phyloP scores from a whole-genome alignment of 2,888 invertebrate genomes.

The Cheilosia urbana region DNA sequence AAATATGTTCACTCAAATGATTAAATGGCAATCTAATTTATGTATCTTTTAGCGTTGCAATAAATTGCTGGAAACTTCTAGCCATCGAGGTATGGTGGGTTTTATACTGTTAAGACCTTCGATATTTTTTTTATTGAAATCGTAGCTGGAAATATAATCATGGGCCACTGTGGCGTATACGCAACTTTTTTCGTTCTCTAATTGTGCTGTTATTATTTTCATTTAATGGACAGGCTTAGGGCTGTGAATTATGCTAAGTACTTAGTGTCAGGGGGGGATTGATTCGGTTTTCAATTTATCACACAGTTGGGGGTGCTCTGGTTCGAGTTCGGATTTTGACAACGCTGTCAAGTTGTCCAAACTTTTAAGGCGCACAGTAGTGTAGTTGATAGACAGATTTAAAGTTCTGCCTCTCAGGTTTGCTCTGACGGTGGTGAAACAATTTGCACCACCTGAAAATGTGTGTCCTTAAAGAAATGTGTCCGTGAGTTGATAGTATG shows the following conservation, averaged over 20 bases:
- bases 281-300: slow-evolving; percentile 37
- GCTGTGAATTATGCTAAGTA: slow-evolving; percentile 13
- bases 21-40: slow-evolving; percentile 67
- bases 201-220: slow-evolving; percentile 18
- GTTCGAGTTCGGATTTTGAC: background rate
- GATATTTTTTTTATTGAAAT: slow-evolving; percentile 22
- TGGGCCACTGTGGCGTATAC: slow-evolving; percentile 34
- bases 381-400: background rate
- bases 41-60: slow-evolving; percentile 62
- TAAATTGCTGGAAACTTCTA: slow-evolving; percentile 45
- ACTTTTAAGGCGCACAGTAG: background rate
- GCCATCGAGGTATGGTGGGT: background rate
- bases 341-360: slow-evolving; percentile 16
- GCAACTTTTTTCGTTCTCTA: slow-evolving; percentile 36
- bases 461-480: too few species aligned
- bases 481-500: too few species aligned
- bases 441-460: background rate
- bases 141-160: slow-evolving; percentile 20
- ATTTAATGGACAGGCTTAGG: slow-evolving; percentile 41
- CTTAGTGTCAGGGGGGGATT: slow-evolving; percentile 36
- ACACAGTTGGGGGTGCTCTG: background rate
- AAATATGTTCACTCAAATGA: slow-evolving; percentile 70
- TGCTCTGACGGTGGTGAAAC: too few species aligned
- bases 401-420: too few species aligned
- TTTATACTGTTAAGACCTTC: slow-evolving; percentile 17